A percentile compares a stretch with the other conserved stretches of the same genome.
Evolutionary conservation across 2,888 invertebrate species (phyloP).

Genomic region (Volucella zonaria): DNA sequence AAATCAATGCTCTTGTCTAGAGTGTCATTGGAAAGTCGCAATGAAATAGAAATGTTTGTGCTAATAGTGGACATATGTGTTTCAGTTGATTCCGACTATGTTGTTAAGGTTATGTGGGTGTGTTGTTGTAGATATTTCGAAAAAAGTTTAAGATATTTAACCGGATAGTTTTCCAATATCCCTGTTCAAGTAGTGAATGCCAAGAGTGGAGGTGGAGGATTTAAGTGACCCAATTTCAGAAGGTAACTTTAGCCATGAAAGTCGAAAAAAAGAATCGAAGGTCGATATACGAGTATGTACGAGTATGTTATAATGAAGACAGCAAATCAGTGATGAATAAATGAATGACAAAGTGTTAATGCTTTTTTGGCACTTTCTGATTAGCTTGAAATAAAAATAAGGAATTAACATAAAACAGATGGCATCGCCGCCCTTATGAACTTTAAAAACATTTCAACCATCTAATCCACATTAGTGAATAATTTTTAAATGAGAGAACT

Average conservation of each 20-base stretch:
- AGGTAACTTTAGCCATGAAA: slow-evolving; percentile 8
- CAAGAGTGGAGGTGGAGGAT: background rate
- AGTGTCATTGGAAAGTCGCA: slow-evolving; percentile 17
- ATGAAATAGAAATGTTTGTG: slow-evolving; percentile 14
- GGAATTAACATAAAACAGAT: no score
- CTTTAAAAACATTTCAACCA: no score
- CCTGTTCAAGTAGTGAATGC: background rate
- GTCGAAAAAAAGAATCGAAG: slow-evolving; percentile 1
- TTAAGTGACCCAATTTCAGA: slow-evolving; percentile 7
- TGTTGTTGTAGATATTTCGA: background rate
- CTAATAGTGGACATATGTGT: slow-evolving; percentile 9
- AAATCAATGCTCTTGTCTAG: slow-evolving; percentile 9
- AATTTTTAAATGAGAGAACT: no score
- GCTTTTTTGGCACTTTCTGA: no score
- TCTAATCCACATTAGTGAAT: no score
- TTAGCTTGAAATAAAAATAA: no score
- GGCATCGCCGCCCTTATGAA: no score
- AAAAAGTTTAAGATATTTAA: slow-evolving; percentile 15
- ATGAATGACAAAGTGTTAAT: no score
- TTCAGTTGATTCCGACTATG: background rate
- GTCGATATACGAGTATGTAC: background rate
- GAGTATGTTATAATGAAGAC: no score
- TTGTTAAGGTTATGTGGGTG: background rate
- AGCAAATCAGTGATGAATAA: no score
- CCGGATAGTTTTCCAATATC: slow-evolving; percentile 2